These are phyloP conservation scores for Melikaiella ostensackeni DNA, from an alignment of 2,888 invertebrate genomes.

Conservation along the genomic window DNA sequence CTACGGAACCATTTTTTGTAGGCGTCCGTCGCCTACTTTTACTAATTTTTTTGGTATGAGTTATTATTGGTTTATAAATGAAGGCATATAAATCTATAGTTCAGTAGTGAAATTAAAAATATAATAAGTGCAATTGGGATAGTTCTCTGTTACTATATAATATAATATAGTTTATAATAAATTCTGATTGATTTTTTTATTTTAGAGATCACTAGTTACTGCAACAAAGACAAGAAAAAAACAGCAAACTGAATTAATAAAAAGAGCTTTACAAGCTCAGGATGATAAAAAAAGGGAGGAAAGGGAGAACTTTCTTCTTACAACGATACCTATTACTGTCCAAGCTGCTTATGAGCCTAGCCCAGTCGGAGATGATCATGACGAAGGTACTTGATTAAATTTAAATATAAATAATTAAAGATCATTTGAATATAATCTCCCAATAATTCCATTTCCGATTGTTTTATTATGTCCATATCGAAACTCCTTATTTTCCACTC, in stretches of 20 bases:
- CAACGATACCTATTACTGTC: conserved; percentile 95
- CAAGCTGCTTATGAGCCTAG: conserved; percentile 98
- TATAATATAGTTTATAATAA: background rate
- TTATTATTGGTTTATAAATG: no score
- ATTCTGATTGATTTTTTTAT: conserved; percentile 44
- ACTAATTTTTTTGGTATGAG: no score
- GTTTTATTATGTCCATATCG: no score
- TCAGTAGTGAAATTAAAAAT: background rate
- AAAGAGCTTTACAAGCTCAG: conserved; percentile 95
- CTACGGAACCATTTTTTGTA: no score
- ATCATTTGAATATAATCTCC: no score
- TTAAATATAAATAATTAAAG: background rate
- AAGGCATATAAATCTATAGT: no score
- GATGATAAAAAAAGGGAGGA: conserved; percentile 97
- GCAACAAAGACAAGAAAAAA: conserved; percentile 99
- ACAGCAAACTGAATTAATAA: conserved; percentile 98
- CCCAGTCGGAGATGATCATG: conserved; percentile 89
- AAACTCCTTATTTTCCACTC: no score
- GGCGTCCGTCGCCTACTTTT: no score
- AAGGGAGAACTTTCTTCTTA: conserved; percentile 95
- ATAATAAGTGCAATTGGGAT: background rate
- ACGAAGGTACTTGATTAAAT: conserved; percentile 82
- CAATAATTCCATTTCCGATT: no score
- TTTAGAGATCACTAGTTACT: conserved; percentile 94
- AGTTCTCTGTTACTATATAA: background rate